A percentile compares a stretch with the other conserved stretches of the same genome.
phyloP scores from a whole-genome alignment of 2,113 vertebrate genomes.

The Ictidomys tridecemlineatus region DNA sequence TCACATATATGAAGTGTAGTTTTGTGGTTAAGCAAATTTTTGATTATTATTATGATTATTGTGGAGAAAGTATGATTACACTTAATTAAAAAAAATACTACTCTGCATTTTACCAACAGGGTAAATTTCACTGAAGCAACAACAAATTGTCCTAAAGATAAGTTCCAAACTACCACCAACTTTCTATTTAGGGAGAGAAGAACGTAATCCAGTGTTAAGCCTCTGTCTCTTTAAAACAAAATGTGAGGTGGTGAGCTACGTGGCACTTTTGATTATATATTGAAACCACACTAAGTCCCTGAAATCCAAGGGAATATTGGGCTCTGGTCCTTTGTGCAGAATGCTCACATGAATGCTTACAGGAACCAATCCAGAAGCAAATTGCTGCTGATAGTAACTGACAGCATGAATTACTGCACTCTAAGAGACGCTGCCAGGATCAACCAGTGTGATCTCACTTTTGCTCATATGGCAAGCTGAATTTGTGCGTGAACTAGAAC shows the following conservation, averaged over 20 bases:
- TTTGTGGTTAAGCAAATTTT: conserved; percentile 33
- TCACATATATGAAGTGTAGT: conserved; percentile 22
- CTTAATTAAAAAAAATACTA: conserved; percentile 5
- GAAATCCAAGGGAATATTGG: conserved; percentile 70
- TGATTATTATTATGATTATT: conserved; percentile 35
- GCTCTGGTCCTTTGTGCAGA: conserved; percentile 68
- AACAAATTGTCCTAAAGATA: conserved; percentile 57
- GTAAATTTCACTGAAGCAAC: background rate
- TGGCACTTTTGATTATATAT: conserved; percentile 71
- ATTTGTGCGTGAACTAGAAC: conserved; percentile 20
- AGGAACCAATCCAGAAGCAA: conserved; percentile 75
- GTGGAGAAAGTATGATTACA: conserved; percentile 1
- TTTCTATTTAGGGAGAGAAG: conserved; percentile 59
- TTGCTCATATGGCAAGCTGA: conserved; percentile 59
- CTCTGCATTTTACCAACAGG: conserved; percentile 20
- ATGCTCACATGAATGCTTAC: conserved; percentile 61
- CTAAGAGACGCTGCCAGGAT: conserved; percentile 62
- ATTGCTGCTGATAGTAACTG: conserved; percentile 59
- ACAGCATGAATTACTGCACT: conserved; percentile 69
- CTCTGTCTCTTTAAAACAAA: conserved; percentile 78
- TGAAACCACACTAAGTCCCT: conserved; percentile 66
- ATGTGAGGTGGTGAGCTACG: conserved; percentile 51
- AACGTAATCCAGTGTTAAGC: conserved; percentile 59
- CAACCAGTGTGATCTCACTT: conserved; percentile 52
- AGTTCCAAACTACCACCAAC: conserved; percentile 37